A percentile compares a stretch with the other conserved stretches of the same genome.
Conservation (phyloP, 2,797 vertebrate species). For the Novumbra hubbsi region DNA sequence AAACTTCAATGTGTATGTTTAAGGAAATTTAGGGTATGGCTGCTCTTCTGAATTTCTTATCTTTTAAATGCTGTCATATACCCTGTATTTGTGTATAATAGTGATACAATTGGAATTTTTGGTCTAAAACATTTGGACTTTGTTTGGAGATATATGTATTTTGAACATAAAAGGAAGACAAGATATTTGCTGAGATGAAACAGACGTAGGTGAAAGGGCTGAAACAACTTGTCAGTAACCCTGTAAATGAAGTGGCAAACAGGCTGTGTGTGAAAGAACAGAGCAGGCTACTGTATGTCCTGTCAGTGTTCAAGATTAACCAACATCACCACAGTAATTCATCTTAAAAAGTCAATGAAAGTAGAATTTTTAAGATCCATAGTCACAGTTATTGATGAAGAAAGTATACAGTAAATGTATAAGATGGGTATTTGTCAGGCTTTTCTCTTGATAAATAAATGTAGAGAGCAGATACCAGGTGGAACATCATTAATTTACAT, state of each 20-base stretch:
- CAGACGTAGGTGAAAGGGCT: neutral
- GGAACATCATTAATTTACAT: conserved; percentile 34
- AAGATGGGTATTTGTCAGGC: conserved; percentile 47
- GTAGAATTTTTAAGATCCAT: neutral
- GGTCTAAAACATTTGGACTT: neutral
- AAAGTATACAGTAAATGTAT: conserved; percentile 11
- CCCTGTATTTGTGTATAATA: neutral
- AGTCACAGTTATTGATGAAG: neutral
- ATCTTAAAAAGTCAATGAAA: neutral
- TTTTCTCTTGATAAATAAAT: conserved; percentile 55
- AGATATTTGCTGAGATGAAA: neutral
- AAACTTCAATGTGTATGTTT: neutral
- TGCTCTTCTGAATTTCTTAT: neutral
- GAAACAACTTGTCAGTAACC: neutral
- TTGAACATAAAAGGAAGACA: neutral
- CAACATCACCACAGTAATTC: neutral
- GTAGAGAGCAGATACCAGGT: conserved; percentile 30
- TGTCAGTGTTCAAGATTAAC: neutral
- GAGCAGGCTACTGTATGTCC: neutral
- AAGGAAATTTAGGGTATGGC: neutral
- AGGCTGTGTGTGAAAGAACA: neutral
- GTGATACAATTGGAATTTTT: neutral
- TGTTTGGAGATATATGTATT: neutral
- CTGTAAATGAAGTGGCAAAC: neutral
- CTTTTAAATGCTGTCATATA: neutral